These are phyloP conservation scores for Heliocidaris tuberculata DNA, from an alignment of 35 echinoderm and acorn worm genomes.

Conservation along the genomic window DNA sequence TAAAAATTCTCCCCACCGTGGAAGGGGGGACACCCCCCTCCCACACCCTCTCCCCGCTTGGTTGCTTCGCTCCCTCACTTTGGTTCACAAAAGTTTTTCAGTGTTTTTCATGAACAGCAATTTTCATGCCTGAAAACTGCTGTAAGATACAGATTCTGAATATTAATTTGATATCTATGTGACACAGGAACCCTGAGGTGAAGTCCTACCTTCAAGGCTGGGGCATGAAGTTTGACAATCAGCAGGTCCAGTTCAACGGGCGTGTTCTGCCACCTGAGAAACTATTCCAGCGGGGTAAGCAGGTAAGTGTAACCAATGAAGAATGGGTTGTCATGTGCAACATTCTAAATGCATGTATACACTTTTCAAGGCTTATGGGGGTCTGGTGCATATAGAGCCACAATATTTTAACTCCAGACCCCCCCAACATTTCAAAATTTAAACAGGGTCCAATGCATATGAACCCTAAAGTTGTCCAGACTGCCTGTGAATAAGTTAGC, in stretches of 20 bases:
- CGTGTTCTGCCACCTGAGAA: slow-evolving; percentile 55
- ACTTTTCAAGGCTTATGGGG: neutral
- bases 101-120: too few relatives aligned
- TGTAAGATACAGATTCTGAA: neutral
- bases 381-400: neutral
- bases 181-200: slow-evolving; percentile 43
- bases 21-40: too few relatives aligned
- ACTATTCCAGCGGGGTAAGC: neutral
- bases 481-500: neutral
- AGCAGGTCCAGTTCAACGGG: slow-evolving; percentile 47
- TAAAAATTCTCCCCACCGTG: too few relatives aligned
- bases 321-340: too few relatives aligned
- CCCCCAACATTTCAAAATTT: neutral
- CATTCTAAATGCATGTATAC: too few relatives aligned
- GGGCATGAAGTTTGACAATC: slow-evolving; percentile 59
- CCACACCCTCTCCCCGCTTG: too few relatives aligned
- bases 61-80: too few relatives aligned
- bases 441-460: neutral
- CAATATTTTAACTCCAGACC: neutral
- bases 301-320: neutral
- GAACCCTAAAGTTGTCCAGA: neutral
- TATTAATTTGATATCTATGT: neutral
- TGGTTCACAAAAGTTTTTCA: too few relatives aligned
- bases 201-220: slow-evolving; percentile 42
- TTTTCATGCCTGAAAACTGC: too few relatives aligned